Evolutionary conservation across 2,888 invertebrate species (phyloP), one percentile per base, ranked within the genome.

Genomic region (Melieria picta): DNA sequence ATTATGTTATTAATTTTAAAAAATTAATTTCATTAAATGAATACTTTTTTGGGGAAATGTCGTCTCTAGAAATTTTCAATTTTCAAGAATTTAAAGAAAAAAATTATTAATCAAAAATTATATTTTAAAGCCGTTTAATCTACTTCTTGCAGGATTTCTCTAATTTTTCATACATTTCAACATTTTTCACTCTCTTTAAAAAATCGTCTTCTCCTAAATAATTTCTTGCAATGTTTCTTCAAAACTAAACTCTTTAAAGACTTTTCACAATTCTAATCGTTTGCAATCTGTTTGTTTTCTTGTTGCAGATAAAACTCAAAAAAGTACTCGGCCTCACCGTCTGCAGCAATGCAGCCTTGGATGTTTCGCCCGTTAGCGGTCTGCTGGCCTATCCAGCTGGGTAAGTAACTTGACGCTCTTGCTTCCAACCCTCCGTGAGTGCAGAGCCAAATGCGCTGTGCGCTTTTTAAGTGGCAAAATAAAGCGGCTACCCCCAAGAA

Each of bases 321-420:
- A 91, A 93, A 83, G 97, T 98, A 72, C 90, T 98, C 81, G 98
- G 98, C 78, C 90, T 98, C 83, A 98, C 98, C n/a, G 96, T 97
- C 72, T 91, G 93, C 84, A 95, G 93, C 86, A 97, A 97, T 89
- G 95, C 97, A 78, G 95, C 96, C 42, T 90, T 98, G 80, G 94
- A 94, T 88, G 95, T 93, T 85, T 95, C 97, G 85, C 92, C 93
- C 48, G 92, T 93, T 84, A 93, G 93, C 75, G 96, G 97, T 83
- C 90, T 93, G 72, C 92, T 98, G 80, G 97, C 97, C 16, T 98
- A 98, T 90, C 97, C 98, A 71, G 98, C 98, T 80, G 98, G 98
- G 98, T 98, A 87, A 94, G 95, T 91, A 68, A 68, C 30, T 67
- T 46, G 47, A 50, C 42, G 42, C 11, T 30, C 30, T 1, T 30